Base-by-base conservation (phyloP, 2,113 vertebrate genomes). In the Perca flavescens region DNA sequence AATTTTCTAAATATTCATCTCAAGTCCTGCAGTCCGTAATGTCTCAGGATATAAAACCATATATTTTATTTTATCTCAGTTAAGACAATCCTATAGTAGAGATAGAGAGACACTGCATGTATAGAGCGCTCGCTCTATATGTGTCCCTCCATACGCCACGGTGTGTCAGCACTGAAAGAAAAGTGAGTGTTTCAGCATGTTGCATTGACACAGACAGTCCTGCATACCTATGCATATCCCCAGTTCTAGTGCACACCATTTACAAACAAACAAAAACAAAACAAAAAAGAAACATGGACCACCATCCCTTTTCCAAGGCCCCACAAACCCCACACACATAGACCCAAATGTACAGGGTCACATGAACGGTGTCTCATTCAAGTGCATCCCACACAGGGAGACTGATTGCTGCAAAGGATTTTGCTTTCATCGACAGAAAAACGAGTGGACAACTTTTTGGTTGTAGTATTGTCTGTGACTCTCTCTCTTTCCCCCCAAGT, bases 341-440 rank as follows among this genome's bases (percentile, higher is more conserved):
- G 31, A 77, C 75, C 52, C 46, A 80, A 21, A 76, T 79, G 67
- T 57, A 80, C 28, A 56, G 40, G 47, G 79, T 90, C 83, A 93
- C 89, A 85, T 82, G 79, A 66, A 88, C 56, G 19, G 50, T 54
- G 77, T 84, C 66, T 90, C 80, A 90, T 90, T 93, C 87, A 92
- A 86, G 77, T 83, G 77, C 77, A 79, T 74, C 84, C 69, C 83
- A 91, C 88, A 87, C 85, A 74, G 83, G 73, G 80, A 82, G 73
- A 79, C 66, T 36, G 53, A 74, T 63, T 70, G 80, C 80, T 69
- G 73, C 76, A 93, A 94, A 94, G 61, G 90, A 90, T 94, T 95
- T 90, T 95, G 94, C 94, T 91, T 90, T 81, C 90, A 90, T 95
- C 91, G 3, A 93, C 94, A 94, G 88, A 94, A 95, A 88, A 75